Percentiles rank a stretch among this genome's conserved stretches.
Evolutionary conservation across 2,888 invertebrate genomes (phyloP).

Genomic region (Scaeva pyrastri): DNA sequence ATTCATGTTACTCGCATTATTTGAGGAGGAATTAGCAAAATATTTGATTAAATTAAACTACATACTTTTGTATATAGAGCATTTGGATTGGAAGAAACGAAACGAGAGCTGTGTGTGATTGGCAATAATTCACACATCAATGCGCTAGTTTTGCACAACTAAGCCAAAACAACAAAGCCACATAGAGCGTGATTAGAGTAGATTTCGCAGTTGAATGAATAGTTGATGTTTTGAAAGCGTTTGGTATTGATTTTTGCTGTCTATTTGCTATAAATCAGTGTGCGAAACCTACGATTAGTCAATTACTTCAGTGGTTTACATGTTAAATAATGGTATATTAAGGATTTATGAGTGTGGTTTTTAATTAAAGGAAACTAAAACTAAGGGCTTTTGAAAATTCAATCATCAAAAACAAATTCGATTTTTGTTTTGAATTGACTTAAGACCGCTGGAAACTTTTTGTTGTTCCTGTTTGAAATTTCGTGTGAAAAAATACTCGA

Average conservation of each 20-base stretch:
- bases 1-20: conserved; percentile 36
- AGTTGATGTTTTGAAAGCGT: neutral
- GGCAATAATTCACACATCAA: conserved; percentile 45
- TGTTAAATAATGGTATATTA: neutral
- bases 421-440: too few relatives aligned
- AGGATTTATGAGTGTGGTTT: neutral
- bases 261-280: conserved; percentile 40
- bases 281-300: conserved; percentile 8
- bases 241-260: conserved; percentile 49
- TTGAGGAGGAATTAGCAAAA: conserved; percentile 26
- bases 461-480: too few relatives aligned
- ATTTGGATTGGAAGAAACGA: neutral
- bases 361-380: neutral
- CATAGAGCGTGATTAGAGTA: conserved; percentile 1
- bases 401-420: too few relatives aligned
- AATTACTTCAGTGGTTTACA: neutral
- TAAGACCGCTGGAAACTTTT: too few relatives aligned
- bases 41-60: conserved; percentile 64
- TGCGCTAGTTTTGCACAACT: conserved; percentile 26
- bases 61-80: conserved; percentile 15
- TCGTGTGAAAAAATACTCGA: too few relatives aligned
- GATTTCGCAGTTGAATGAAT: conserved; percentile 1
- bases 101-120: conserved; percentile 33
- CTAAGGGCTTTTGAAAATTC: neutral
- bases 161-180: neutral